Evolutionary conservation across 2,888 invertebrate species (phyloP).

Genomic region (Iselma pallidipennis): DNA sequence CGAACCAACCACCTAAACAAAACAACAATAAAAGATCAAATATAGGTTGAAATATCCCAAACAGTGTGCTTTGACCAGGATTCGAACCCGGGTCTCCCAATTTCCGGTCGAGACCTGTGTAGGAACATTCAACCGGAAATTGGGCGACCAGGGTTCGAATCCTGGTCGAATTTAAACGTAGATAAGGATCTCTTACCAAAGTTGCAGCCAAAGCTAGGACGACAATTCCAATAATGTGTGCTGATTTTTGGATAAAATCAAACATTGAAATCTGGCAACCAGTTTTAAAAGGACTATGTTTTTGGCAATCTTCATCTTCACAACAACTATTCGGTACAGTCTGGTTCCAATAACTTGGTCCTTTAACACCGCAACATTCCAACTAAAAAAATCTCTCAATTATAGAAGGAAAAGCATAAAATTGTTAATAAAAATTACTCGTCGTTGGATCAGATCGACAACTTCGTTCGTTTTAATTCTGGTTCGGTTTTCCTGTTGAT

Average conservation of each 20-base stretch:
- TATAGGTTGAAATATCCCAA: too few relatives aligned
- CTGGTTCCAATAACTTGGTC: slow-evolving; percentile 12
- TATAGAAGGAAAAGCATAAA: neutral
- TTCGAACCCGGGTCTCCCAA: too few relatives aligned
- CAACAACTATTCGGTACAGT: neutral
- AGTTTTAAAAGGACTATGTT: neutral
- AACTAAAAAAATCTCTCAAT: too few relatives aligned
- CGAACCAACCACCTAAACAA: neutral
- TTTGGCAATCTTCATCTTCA: slow-evolving; percentile 9
- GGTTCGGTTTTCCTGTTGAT: slow-evolving; percentile 28
- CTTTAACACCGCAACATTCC: slow-evolving; percentile 28
- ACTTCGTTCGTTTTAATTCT: slow-evolving; percentile 53
- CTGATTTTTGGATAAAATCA: slow-evolving; percentile 23
- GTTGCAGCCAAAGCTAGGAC: slow-evolving; percentile 26
- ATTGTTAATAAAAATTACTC: slow-evolving; percentile 50
- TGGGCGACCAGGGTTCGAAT: too few relatives aligned
- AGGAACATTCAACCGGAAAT: too few relatives aligned
- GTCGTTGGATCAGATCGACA: slow-evolving; percentile 65
- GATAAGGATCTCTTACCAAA: slow-evolving; percentile 21
- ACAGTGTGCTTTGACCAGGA: too few relatives aligned
- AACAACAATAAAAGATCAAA: too few relatives aligned
- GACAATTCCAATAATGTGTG: slow-evolving; percentile 28
- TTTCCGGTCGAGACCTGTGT: too few relatives aligned
- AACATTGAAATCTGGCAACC: slow-evolving; percentile 23
- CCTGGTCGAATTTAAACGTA: too few relatives aligned